Evolutionary conservation across 2,113 vertebrate genomes (phyloP).

Genomic region (Ammospiza nelsoni): DNA sequence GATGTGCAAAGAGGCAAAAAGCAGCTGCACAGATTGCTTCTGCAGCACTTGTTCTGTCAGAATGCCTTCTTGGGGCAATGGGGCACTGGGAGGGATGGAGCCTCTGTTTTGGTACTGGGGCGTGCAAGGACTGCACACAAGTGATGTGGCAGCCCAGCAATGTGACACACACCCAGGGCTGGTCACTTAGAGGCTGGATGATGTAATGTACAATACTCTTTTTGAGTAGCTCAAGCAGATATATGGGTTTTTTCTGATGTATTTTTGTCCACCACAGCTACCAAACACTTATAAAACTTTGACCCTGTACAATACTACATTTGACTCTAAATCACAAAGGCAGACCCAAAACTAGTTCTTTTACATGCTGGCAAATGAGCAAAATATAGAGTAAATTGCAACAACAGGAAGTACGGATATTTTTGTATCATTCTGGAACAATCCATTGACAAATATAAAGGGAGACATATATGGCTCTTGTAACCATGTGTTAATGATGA

Average conservation of each 20-base stretch:
- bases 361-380: background rate
- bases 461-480: conserved; percentile 10
- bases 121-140: fast-evolving
- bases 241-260: background rate
- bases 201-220: background rate
- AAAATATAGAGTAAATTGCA: background rate
- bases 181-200: background rate
- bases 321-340: background rate
- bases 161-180: background rate
- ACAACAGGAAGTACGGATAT: conserved; percentile 2
- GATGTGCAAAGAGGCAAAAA: background rate
- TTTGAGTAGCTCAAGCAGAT: background rate
- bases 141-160: background rate
- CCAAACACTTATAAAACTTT: background rate
- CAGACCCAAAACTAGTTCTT: background rate
- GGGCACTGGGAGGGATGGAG: background rate
- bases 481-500: conserved; percentile 54
- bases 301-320: fast-evolving
- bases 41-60: background rate
- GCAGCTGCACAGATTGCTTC: background rate
- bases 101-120: background rate
- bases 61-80: background rate
- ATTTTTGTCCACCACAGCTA: background rate
- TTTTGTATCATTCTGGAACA: conserved; percentile 9
- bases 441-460: conserved; percentile 44